Conservation (phyloP, 2,113 vertebrate genomes). For the Chaenocephalus aceratus region DNA sequence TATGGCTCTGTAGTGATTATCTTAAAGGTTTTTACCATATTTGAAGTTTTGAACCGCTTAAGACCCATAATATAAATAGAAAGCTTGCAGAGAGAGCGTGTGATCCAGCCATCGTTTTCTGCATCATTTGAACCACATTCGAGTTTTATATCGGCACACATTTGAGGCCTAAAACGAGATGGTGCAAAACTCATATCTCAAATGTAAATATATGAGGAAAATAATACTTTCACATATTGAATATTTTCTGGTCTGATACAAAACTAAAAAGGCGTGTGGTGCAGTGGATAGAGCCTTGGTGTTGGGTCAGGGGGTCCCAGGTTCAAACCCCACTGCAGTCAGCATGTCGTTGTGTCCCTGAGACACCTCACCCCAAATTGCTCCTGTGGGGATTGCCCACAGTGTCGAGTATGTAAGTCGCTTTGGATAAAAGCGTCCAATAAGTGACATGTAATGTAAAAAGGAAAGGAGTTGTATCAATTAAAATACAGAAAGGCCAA, state of each 20-base stretch:
- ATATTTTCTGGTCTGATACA: background rate
- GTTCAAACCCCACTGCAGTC: no score
- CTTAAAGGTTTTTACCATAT: constrained; percentile 55
- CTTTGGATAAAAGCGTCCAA: no score
- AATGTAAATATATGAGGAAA: no score
- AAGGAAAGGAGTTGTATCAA: background rate
- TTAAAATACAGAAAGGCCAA: background rate
- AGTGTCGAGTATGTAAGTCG: no score
- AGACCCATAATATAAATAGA: constrained; percentile 61
- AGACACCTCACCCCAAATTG: no score
- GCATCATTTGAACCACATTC: background rate
- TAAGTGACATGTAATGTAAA: background rate
- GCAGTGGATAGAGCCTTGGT: no score
- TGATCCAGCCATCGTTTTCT: constrained; percentile 12
- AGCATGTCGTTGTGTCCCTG: no score
- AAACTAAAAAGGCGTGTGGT: background rate
- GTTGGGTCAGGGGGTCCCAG: no score
- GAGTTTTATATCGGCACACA: background rate
- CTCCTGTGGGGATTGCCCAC: no score
- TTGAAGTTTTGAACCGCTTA: constrained; percentile 51
- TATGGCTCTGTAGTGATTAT: constrained; percentile 27
- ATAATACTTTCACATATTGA: no score
- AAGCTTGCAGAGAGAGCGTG: constrained; percentile 2
- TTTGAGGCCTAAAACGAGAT: background rate
- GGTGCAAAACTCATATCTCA: no score